Percentiles rank a stretch among this genome's conserved stretches.
These are phyloP conservation scores for Cryptus viduatorius DNA, from an alignment of 2,888 invertebrate species.

Conservation along the genomic window DNA sequence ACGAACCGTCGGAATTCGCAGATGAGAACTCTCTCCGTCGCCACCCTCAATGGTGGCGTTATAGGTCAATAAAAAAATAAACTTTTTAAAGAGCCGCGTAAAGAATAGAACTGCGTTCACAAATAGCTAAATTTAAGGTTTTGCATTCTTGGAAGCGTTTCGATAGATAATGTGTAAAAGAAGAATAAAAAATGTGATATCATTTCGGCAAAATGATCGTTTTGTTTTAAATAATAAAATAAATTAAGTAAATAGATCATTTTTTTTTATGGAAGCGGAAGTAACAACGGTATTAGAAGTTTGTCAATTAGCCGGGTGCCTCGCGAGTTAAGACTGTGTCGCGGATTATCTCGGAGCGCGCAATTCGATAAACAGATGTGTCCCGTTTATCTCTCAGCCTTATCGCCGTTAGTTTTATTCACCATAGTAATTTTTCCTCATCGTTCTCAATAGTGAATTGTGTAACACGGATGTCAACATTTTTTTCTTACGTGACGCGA, in stretches of 20 bases:
- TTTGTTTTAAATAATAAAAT: background rate
- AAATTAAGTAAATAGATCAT: background rate
- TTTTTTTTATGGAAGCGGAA: background rate
- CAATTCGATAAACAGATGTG: conserved; percentile 37
- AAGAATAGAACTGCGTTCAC: background rate
- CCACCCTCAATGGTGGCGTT: background rate
- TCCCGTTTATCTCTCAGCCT: background rate
- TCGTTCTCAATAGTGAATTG: background rate
- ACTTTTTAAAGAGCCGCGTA: background rate
- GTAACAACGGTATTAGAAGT: background rate
- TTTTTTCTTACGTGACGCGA: background rate
- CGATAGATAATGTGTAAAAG: background rate
- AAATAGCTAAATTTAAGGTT: background rate
- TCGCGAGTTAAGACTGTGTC: background rate
- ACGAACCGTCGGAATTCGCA: background rate
- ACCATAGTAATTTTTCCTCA: background rate
- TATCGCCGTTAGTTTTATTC: conserved; percentile 16
- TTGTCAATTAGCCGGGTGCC: background rate
- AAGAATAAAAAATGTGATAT: background rate
- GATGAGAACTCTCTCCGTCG: background rate
- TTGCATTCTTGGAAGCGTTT: background rate
- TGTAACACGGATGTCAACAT: background rate
- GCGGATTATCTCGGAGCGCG: background rate
- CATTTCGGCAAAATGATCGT: background rate
- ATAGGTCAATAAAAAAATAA: background rate